Evolutionary conservation across 2,113 vertebrate species (phyloP), one percentile per base, ranked within the genome.

Genomic region (pig (Sus scrofa)): DNA sequence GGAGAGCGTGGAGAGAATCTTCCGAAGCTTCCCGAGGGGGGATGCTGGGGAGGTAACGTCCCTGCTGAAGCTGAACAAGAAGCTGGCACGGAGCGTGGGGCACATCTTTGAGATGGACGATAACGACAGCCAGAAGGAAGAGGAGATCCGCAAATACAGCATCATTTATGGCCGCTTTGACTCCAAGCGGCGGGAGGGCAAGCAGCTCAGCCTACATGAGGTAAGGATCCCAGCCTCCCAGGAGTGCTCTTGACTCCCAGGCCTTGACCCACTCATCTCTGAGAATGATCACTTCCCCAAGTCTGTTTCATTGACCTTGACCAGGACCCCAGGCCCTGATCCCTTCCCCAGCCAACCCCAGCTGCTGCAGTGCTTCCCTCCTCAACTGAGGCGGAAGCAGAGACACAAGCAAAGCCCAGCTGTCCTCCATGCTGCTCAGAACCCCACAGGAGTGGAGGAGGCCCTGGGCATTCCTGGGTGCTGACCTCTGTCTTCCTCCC

Each of bases 131-230:
- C 99, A 98, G 96, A 99, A 99, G 94, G 99, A 99, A 95, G 99
- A 99, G 85, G 99, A 99, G 98, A 99, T 99, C 98, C 98, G 99
- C 22, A 99, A 99, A 92, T 99, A 99, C 98, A 99, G 99, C 68
- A 99, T 99, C 37, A 99, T 99, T 97, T 99, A 99, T 0, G 99
- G 99, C 62, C 99, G 99, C 2, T 99, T 99, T 11, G 99, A 99
- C 97, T 99, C 99, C 32, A 99, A 99, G 98, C 98, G 99, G 96
- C 99, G 99, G 0, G 99, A 99, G 97, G 99, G 99, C 98, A 99
- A 99, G 97, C 99, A 99, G 97, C 99, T 99, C 81, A 99, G 99
- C 20, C 98, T 99, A 92, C 99, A 99, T 2, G 99, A 99, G 99
- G 99, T 99, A 98, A 98, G 98, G 81, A 73, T 20, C 94, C 6